Base-by-base conservation (phyloP, 1,140 invertebrate genomes). In the Diabrotica virgifera region DNA sequence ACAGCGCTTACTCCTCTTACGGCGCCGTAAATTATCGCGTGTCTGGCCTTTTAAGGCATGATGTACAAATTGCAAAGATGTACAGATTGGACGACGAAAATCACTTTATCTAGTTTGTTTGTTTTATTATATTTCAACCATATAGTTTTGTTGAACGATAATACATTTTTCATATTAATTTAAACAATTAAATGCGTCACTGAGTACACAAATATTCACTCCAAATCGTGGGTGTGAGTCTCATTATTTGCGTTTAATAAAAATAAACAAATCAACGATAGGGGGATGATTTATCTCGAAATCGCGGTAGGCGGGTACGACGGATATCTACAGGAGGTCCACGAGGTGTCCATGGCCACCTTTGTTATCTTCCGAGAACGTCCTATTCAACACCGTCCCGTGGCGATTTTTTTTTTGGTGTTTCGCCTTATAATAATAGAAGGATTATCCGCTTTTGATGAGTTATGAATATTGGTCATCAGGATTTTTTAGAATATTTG, bases 321-420 rank as follows among this genome's bases (percentile, higher is more conserved):
- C 55, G 55, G 36, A 57, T n/a, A 46, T n/a, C 55, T 5, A 35
- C 55, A 57, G 55, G 55, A 36, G 55, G 36, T 57, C 55, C 55
- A 57, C 55, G 55, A 57, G 55, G 55, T 57, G 55, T 57, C 55
- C 36, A 12, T 37, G 36, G 36, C 36, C 24, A 12, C 37, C 55
- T 57, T 57, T 57, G 55, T 57, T n/a, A 57, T 57, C 55, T 57
- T 57, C 55, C 55, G 55, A 57, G 55, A 57, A 57, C 36, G 55
- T 57, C 36, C 55, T n/a, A 57, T 57, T 57, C 55, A 57, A 57
- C 55, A 57, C 55, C 12, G n/a, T 57, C 55, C 55, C 4, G 55
- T 11, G 10, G 24, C 11, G 35, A 36, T 37, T 10, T 36, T 57
- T 57, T n/a, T 57, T 57, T 36, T 57, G 11, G 36, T 4, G 24